Conservation (phyloP, 2,797 vertebrate genomes). For the Tamandua tetradactyla region DNA sequence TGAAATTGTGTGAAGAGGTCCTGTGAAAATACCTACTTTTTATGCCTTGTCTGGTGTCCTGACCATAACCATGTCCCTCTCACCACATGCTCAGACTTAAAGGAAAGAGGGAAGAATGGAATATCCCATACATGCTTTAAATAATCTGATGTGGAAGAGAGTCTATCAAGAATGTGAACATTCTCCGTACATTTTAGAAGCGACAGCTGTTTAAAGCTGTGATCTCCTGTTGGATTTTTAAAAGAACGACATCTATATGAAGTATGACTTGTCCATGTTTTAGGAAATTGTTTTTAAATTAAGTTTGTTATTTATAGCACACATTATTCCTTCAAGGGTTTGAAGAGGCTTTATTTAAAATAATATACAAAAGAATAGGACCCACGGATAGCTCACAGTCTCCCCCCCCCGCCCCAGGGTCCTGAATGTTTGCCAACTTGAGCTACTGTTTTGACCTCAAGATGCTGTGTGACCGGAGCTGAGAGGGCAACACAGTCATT, state of each 20-base stretch:
- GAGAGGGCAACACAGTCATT: background rate
- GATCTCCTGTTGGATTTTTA: slow-evolving; percentile 11
- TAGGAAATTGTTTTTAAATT: slow-evolving; percentile 50
- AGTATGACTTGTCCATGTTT: slow-evolving; percentile 16
- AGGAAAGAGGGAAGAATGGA: background rate
- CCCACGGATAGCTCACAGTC: background rate
- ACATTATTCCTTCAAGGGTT: slow-evolving; percentile 7
- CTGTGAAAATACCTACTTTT: background rate
- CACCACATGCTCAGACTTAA: background rate
- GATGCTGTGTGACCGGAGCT: background rate
- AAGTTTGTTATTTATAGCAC: slow-evolving; percentile 59
- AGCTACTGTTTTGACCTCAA: background rate
- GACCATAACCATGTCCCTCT: background rate
- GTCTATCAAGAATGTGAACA: background rate
- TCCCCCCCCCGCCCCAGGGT: accelerated
- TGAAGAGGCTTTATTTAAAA: slow-evolving; percentile 16
- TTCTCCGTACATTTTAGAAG: background rate
- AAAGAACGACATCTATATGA: background rate
- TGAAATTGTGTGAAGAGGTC: background rate
- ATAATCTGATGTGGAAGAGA: background rate
- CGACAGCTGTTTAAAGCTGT: slow-evolving; percentile 38
- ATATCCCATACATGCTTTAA: background rate
- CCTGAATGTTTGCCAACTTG: accelerated
- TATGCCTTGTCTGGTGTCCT: accelerated
- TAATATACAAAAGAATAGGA: background rate